A percentile compares a stretch with the other conserved stretches of the same genome.
phyloP scores from a whole-genome alignment of 2,797 vertebrate species.

The Nannoperca obscura region DNA sequence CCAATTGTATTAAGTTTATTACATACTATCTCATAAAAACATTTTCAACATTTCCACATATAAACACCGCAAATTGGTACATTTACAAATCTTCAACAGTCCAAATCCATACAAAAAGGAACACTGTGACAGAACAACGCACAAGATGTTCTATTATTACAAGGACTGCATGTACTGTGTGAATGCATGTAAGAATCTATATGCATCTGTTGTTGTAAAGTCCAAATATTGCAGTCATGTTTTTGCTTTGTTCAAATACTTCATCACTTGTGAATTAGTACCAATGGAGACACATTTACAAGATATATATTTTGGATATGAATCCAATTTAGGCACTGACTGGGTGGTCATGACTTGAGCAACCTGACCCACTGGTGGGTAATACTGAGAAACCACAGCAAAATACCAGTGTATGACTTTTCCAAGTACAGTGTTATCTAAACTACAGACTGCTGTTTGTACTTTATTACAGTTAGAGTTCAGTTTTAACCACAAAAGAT shows the following conservation, averaged over 20 bases:
- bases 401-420: constrained; percentile 52
- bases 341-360: constrained; percentile 51
- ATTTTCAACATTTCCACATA: constrained; percentile 78
- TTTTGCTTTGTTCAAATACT: constrained; percentile 40
- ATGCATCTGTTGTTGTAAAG: constrained; percentile 33
- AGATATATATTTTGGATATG: constrained; percentile 55
- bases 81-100: constrained; percentile 82
- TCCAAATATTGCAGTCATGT: constrained; percentile 54
- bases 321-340: constrained; percentile 77
- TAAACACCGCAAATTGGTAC: constrained; percentile 85
- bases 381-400: constrained; percentile 68
- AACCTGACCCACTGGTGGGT: constrained; percentile 46
- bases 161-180: constrained; percentile 62
- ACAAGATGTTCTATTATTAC: constrained; percentile 72
- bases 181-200: constrained; percentile 43
- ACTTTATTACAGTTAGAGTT: constrained; percentile 48
- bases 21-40: constrained; percentile 83
- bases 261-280: constrained; percentile 40
- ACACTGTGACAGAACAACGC: constrained; percentile 71
- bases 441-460: constrained; percentile 54
- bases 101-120: constrained; percentile 81
- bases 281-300: constrained; percentile 64
- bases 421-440: constrained; percentile 56
- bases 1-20: constrained; percentile 82
- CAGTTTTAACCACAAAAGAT: constrained; percentile 72